Conservation (phyloP, 1,140 invertebrate species). For the Drosophila ficusphila region DNA sequence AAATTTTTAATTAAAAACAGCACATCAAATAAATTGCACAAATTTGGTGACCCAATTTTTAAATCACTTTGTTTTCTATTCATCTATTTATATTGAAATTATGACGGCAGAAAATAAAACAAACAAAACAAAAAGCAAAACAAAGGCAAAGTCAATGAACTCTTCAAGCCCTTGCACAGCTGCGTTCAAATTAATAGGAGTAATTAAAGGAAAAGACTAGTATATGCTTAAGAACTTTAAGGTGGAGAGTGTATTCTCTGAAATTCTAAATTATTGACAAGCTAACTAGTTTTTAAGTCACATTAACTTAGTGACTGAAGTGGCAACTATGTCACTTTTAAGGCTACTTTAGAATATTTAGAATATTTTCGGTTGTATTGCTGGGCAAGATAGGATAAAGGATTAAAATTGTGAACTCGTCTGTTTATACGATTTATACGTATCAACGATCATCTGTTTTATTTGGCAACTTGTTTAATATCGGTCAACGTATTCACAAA, state of each 20-base stretch:
- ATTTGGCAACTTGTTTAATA: slow-evolving; percentile 78
- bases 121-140: slow-evolving; percentile 33
- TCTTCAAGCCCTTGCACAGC: slow-evolving; percentile 55
- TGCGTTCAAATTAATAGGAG: not conserved
- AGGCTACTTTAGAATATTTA: too few species aligned
- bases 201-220: too few species aligned
- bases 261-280: too few species aligned
- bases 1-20: slow-evolving; percentile 23
- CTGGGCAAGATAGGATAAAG: too few species aligned
- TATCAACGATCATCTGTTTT: slow-evolving; percentile 47
- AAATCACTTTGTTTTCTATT: slow-evolving; percentile 59
- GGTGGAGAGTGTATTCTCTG: too few species aligned
- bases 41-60: slow-evolving; percentile 72
- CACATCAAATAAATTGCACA: slow-evolving; percentile 78
- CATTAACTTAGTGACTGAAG: too few species aligned
- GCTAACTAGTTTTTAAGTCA: too few species aligned
- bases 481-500: slow-evolving; percentile 79
- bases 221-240: too few species aligned
- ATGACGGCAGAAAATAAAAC: slow-evolving; percentile 16
- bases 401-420: not conserved
- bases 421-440: slow-evolving; percentile 4
- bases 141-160: slow-evolving; percentile 70
- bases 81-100: slow-evolving; percentile 67
- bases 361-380: too few species aligned
- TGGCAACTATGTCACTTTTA: too few species aligned